Conservation (phyloP, 1,140 invertebrate species). For the Caerostris extrusa region DNA sequence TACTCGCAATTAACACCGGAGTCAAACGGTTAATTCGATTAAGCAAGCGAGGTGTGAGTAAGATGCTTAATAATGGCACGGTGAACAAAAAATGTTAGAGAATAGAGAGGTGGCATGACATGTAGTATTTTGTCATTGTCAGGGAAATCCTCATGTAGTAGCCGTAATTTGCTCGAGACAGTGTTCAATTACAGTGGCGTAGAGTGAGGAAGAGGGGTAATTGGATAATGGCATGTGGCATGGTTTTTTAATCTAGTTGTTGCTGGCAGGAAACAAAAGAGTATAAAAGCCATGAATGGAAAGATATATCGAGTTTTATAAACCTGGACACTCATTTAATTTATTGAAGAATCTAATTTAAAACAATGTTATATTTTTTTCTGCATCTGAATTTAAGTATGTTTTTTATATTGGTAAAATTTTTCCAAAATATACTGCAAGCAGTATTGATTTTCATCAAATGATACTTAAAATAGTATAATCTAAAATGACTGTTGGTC, state of each 20-base stretch:
- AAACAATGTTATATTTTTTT: too few relatives aligned
- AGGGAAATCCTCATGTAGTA: not conserved
- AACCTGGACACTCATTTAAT: too few relatives aligned
- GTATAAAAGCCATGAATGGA: not conserved
- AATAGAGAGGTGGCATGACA: not conserved
- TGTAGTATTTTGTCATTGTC: not conserved
- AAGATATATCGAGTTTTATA: not conserved
- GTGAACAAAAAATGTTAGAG: not conserved
- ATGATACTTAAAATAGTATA: too few relatives aligned
- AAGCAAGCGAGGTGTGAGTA: not conserved
- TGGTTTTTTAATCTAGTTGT: not conserved
- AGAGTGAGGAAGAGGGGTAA: not conserved
- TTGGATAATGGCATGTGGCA: not conserved
- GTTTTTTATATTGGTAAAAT: too few relatives aligned
- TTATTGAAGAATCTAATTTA: too few relatives aligned
- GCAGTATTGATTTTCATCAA: too few relatives aligned
- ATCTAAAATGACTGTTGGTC: too few relatives aligned
- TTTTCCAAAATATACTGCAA: too few relatives aligned
- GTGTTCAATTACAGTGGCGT: not conserved
- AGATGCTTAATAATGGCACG: not conserved
- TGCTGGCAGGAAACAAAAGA: not conserved
- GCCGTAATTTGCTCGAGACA: not conserved
- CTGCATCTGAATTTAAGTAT: too few relatives aligned
- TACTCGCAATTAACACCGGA: slow-evolving; percentile 69
- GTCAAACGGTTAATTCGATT: slow-evolving; percentile 72